These are phyloP conservation scores for Tupaia tana DNA, from an alignment of 2,113 vertebrate species.

Conservation along the genomic window DNA sequence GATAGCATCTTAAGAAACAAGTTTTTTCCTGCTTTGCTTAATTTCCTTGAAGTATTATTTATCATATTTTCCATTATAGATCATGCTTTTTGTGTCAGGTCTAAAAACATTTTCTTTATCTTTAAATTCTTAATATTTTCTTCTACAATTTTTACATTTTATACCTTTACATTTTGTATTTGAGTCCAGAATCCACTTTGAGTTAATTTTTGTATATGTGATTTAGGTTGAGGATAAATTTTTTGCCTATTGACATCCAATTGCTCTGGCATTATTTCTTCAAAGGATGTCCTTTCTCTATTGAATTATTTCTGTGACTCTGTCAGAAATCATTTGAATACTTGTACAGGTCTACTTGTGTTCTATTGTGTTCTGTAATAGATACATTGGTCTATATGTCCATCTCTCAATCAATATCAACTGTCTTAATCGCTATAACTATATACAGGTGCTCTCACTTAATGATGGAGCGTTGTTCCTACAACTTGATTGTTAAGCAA, in stretches of 20 bases:
- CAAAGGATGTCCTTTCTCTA: background rate
- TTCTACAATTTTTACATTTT: background rate
- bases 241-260: background rate
- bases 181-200: background rate
- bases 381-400: background rate
- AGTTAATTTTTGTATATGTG: background rate
- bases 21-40: background rate
- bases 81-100: background rate
- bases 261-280: background rate
- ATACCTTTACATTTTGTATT: background rate
- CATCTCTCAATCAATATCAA: background rate
- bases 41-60: background rate
- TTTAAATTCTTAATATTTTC: background rate
- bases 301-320: background rate
- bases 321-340: background rate
- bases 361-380: background rate
- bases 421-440: background rate
- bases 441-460: too few species aligned
- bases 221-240: background rate
- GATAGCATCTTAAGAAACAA: background rate
- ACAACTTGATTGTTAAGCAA: too few species aligned
- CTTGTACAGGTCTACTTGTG: background rate
- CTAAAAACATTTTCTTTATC: background rate
- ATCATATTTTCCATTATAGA: conserved; percentile 44
- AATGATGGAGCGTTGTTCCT: too few species aligned